Percentiles rank a stretch among this genome's conserved stretches.
These are phyloP conservation scores for Protosalanx chinensis DNA, from an alignment of 2,797 vertebrate species.

Conservation along the genomic window DNA sequence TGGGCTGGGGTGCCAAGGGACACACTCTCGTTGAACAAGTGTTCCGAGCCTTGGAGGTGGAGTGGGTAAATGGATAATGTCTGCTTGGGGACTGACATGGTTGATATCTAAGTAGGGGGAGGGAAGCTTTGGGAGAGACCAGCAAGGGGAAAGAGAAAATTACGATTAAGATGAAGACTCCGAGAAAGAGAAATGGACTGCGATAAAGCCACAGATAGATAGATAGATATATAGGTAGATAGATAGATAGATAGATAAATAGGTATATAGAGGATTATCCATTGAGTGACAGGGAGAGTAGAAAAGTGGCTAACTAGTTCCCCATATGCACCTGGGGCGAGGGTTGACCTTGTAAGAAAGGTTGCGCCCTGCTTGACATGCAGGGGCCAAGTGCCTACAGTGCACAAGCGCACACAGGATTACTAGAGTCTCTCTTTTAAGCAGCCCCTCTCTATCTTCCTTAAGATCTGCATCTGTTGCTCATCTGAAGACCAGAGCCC, in stretches of 20 bases:
- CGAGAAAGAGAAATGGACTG: conserved; percentile 25
- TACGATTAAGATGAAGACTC: not conserved
- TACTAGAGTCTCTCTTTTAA: conserved; percentile 31
- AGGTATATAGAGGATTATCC: not conserved
- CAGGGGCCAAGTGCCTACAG: not conserved
- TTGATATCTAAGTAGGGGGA: conserved; percentile 38
- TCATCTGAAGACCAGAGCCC: not conserved
- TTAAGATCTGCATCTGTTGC: conserved; percentile 13
- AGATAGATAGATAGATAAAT: conserved; percentile 26
- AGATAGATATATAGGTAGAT: not conserved
- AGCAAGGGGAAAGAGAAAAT: conserved; percentile 29
- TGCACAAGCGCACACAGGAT: conserved; percentile 54
- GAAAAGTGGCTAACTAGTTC: conserved; percentile 53
- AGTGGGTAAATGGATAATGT: conserved; percentile 37
- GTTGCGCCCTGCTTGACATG: conserved; percentile 18
- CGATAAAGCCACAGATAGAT: not conserved
- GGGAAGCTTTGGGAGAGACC: conserved; percentile 20
- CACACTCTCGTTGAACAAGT: conserved; percentile 38
- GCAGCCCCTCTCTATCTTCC: conserved; percentile 19
- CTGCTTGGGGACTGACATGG: conserved; percentile 38
- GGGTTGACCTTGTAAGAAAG: conserved; percentile 42
- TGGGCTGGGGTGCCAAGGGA: conserved; percentile 39
- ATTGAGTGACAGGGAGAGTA: not conserved
- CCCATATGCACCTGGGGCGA: conserved; percentile 56
- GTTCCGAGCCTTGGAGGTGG: conserved; percentile 37